Evolutionary conservation across 2,797 vertebrate species (phyloP).

Genomic region (Coregonus ussuriensis): DNA sequence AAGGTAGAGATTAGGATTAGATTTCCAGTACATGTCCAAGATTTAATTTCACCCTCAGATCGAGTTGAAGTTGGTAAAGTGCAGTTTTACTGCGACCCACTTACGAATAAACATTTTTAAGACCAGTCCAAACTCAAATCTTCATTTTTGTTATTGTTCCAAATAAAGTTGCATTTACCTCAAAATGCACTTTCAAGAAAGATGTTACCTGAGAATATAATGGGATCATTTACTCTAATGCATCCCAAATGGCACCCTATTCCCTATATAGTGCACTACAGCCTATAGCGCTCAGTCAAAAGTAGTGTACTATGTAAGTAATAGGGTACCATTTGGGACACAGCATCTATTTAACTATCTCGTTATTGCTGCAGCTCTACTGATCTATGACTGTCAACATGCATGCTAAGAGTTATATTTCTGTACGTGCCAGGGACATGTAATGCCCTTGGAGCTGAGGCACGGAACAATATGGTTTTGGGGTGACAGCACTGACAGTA

Average conservation of each 20-base stretch:
- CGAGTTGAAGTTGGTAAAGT: neutral
- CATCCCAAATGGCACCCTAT: neutral
- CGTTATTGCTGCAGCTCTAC: neutral
- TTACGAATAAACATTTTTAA: neutral
- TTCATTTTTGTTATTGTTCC: neutral
- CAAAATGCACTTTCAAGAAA: constrained; percentile 8
- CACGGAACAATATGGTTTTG: neutral
- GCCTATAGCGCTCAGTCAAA: neutral
- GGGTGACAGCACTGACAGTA: neutral
- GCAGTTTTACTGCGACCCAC: neutral
- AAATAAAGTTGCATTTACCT: constrained; percentile 4
- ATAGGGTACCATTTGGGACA: neutral
- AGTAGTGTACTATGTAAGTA: neutral
- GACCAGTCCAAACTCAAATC: neutral
- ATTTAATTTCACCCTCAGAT: constrained; percentile 48
- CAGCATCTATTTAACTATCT: neutral
- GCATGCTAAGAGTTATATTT: neutral
- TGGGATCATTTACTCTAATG: neutral
- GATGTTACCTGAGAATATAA: constrained; percentile 13
- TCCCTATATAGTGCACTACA: neutral
- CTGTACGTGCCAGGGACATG: neutral
- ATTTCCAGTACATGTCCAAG: constrained; percentile 51
- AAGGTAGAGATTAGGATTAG: constrained; percentile 57
- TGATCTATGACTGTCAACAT: neutral
- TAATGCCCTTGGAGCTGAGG: neutral